These are phyloP conservation scores for Hydractinia symbiolongicarpus DNA, from an alignment of 30 jellyfish, hydroid and myxozoan genomes.

Conservation along the genomic window DNA sequence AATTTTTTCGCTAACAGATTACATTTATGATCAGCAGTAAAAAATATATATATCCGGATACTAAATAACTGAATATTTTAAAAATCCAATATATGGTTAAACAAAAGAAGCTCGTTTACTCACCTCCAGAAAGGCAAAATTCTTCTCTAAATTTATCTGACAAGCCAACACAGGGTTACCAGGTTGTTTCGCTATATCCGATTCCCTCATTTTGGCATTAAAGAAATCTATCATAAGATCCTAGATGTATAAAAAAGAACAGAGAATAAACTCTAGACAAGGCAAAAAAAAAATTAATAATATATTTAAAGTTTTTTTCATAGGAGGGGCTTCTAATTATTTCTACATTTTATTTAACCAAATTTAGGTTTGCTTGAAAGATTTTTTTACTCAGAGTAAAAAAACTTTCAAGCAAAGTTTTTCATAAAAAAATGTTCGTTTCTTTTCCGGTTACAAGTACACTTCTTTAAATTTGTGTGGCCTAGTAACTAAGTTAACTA, in stretches of 20 bases:
- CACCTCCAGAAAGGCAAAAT: constrained; percentile 97
- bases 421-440: too few species aligned
- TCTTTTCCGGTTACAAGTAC: too few species aligned
- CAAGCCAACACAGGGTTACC: constrained; percentile 98
- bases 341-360: background rate
- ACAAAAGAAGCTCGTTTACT: background rate
- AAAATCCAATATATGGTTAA: background rate
- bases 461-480: too few species aligned
- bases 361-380: background rate
- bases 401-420: too few species aligned
- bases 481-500: too few species aligned
- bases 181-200: constrained; percentile 89
- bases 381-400: too few species aligned
- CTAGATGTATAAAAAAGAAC: constrained; percentile 30
- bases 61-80: background rate
- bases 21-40: too few species aligned
- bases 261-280: background rate
- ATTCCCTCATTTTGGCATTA: constrained; percentile 96
- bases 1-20: too few species aligned
- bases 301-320: too few species aligned
- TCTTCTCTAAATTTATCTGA: constrained; percentile 85
- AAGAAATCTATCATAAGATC: constrained; percentile 96
- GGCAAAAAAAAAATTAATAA: background rate
- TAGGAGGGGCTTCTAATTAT: too few species aligned
- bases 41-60: too few species aligned